These are phyloP conservation scores for Cactoblastis cactorum DNA, from an alignment of 2,888 invertebrate species.

Conservation along the genomic window DNA sequence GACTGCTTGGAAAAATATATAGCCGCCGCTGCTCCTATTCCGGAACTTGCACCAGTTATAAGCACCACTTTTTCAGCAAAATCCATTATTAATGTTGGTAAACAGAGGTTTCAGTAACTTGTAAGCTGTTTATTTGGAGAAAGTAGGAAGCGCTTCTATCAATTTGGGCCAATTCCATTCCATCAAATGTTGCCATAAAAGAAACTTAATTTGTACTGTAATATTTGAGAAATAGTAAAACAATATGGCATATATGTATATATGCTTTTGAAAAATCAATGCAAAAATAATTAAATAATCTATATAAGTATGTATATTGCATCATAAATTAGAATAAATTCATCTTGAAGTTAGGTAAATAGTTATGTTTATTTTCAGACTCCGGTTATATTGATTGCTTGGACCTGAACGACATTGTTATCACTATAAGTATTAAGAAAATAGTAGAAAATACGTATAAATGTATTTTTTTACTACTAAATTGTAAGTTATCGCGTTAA, in stretches of 20 bases:
- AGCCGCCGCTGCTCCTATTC: constrained; percentile 86
- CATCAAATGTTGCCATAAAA: neutral
- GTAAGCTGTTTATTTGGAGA: constrained; percentile 24
- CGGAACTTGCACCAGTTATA: constrained; percentile 86
- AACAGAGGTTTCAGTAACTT: constrained; percentile 18
- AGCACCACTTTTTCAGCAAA: constrained; percentile 81
- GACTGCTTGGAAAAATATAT: constrained; percentile 82
- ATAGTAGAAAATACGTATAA: no score
- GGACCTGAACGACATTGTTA: no score
- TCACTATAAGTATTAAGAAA: no score
- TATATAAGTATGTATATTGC: no score
- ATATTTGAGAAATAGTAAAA: neutral
- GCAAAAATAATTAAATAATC: no score
- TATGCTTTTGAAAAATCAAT: no score
- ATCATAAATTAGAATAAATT: no score
- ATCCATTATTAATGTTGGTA: constrained; percentile 57
- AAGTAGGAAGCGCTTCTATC: neutral
- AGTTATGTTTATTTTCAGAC: no score
- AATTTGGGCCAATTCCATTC: neutral
- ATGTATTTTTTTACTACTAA: no score
- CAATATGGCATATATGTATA: no score
- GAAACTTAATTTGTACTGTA: neutral
- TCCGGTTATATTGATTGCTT: no score
- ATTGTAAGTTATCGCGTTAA: neutral
- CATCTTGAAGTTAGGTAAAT: no score